These are phyloP conservation scores for Pseudonaja textilis DNA, from an alignment of 2,113 vertebrate genomes.

Conservation along the genomic window DNA sequence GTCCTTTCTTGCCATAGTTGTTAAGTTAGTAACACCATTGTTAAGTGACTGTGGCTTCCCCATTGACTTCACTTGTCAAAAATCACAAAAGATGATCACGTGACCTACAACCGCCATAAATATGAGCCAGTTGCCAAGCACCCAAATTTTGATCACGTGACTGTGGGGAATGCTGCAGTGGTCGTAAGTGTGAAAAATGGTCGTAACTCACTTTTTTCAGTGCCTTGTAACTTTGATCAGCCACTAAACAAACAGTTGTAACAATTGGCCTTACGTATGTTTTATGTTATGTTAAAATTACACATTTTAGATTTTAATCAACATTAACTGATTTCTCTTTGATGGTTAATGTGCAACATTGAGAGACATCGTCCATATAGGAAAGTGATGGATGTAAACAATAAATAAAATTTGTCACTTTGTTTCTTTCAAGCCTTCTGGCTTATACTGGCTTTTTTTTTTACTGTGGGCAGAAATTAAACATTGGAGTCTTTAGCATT, in stretches of 20 bases:
- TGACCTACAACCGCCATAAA: too few relatives aligned
- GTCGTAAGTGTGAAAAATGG: background rate
- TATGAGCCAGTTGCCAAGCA: too few relatives aligned
- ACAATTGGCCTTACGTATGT: background rate
- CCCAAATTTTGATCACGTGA: too few relatives aligned
- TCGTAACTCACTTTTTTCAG: background rate
- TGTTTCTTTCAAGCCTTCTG: background rate
- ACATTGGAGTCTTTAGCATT: background rate
- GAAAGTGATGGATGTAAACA: background rate
- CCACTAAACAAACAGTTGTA: background rate
- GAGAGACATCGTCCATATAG: background rate
- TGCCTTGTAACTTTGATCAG: background rate
- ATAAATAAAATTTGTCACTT: background rate
- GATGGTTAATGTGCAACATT: background rate
- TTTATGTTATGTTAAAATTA: background rate
- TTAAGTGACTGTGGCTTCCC: background rate
- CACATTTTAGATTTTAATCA: background rate
- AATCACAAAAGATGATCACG: too few relatives aligned
- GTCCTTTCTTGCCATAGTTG: background rate
- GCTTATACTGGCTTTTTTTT: background rate
- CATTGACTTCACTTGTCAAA: too few relatives aligned
- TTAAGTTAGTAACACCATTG: background rate
- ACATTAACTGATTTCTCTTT: background rate
- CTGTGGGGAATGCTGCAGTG: background rate
- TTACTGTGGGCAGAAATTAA: background rate